Evolutionary conservation across 2,113 vertebrate species (phyloP), one percentile per base, ranked within the genome.

Genomic region (Peromyscus polionotus): DNA sequence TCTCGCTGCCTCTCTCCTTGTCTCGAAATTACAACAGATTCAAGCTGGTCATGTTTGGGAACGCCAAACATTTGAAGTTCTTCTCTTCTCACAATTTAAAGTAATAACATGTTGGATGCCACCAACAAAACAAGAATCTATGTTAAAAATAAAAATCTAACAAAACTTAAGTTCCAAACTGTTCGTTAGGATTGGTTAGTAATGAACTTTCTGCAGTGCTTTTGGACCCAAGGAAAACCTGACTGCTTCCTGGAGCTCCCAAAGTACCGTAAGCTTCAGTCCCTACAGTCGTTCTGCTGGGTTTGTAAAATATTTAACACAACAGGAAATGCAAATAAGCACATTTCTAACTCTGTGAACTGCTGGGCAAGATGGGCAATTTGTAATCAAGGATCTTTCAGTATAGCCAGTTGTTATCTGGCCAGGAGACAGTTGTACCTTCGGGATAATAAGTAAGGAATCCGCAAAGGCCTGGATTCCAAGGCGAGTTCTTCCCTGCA

Each of bases 401-500:
- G 54, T 54, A 51, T 39, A 88, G n/a, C 3, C 63, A 48, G 33
- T 33, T 94, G 77, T 79, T 57, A 39, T 59, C 5, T 92, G 72
- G 79, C 75, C 22, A 59, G 51, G 31, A 85, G 26, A 57, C 51
- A 92, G 83, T 2, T 1, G 1, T 97, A 99, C 99, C 99, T 99
- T 99, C 5, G 99, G 99, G 96, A 99, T 99, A 97, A 99, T 96
- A 7, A 99, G 99, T 61, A 99, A 98, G 81, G 99, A 99, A 90
- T 99, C 99, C 84, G 99, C 99, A 97, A 99, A 99, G 26, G 99
- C 99, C 63, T 99, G 99, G 57, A 99, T 99, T 86, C 99, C 99
- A 17, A 99, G 99, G 95, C 99, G 99, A 76, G 99, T 99, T 98
- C 99, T 98, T 94, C 99, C 99, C 97, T 99, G 99, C 12, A 99